Conservation (phyloP, 1,140 invertebrate genomes). For the Drosophila sulfurigaster region DNA sequence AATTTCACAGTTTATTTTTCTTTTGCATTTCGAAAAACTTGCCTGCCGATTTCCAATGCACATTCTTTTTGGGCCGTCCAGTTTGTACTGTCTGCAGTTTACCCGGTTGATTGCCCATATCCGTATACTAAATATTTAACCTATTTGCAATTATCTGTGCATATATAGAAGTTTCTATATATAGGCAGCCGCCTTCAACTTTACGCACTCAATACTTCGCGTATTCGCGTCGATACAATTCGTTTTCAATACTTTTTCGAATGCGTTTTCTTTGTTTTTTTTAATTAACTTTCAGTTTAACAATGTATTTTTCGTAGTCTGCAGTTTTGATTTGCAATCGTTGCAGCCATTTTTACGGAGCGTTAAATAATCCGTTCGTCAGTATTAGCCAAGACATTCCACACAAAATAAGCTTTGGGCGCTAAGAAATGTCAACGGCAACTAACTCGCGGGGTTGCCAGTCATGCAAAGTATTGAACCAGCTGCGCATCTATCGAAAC, state of each 20-base stretch:
- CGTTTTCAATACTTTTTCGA: conserved; percentile 50
- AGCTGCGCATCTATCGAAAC: conserved; percentile 9
- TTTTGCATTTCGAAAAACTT: conserved; percentile 52
- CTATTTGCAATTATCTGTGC: conserved; percentile 75
- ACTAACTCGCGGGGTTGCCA: conserved; percentile 51
- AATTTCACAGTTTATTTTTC: conserved; percentile 30
- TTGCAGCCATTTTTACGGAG: conserved; percentile 68
- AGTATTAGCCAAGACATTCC: conserved; percentile 58
- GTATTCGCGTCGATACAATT: conserved; percentile 54
- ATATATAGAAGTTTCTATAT: conserved; percentile 80
- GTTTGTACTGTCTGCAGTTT: conserved; percentile 75
- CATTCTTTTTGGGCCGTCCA: conserved; percentile 88
- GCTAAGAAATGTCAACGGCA: conserved; percentile 60
- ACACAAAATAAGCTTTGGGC: conserved; percentile 54
- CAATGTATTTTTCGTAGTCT: conserved; percentile 47
- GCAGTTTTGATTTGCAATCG: conserved; percentile 44
- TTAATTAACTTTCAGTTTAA: conserved; percentile 29
- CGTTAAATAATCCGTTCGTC: conserved; percentile 77
- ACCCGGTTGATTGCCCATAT: conserved; percentile 84
- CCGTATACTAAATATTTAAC: conserved; percentile 68
- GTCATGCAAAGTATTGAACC: conserved; percentile 1
- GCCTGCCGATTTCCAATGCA: conserved; percentile 90
- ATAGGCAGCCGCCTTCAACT: conserved; percentile 71
- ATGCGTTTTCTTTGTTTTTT: conserved; percentile 24
- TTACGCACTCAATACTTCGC: conserved; percentile 40